phyloP scores from a whole-genome alignment of 2,113 vertebrate species.

The Seriola aureovittata region DNA sequence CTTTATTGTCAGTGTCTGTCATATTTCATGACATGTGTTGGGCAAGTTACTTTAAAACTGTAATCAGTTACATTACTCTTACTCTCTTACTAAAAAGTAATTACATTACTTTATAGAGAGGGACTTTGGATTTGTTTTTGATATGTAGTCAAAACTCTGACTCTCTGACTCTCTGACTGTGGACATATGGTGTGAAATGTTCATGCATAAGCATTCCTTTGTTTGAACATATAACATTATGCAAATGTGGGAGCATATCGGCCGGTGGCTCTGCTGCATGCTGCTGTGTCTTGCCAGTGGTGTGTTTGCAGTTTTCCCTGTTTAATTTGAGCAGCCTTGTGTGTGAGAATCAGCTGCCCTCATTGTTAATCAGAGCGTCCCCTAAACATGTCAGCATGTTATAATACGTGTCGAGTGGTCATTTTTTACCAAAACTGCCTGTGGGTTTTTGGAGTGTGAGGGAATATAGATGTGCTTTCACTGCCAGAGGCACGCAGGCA shows the following conservation, averaged over 20 bases:
- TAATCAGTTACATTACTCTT: too few relatives aligned
- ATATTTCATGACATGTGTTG: too few relatives aligned
- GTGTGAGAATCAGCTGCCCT: constrained; percentile 54
- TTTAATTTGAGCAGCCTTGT: constrained; percentile 46
- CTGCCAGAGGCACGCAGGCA: constrained; percentile 20
- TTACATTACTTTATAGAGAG: not conserved
- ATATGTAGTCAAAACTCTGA: not conserved
- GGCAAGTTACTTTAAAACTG: too few relatives aligned
- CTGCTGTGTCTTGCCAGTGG: constrained; percentile 25
- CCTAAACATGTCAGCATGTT: constrained; percentile 60
- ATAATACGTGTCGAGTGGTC: constrained; percentile 30
- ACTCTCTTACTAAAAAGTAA: too few relatives aligned
- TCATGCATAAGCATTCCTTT: constrained; percentile 10
- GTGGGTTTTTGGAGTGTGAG: constrained; percentile 9
- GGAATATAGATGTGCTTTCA: constrained; percentile 22
- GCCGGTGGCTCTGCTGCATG: constrained; percentile 13
- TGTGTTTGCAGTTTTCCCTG: constrained; percentile 57
- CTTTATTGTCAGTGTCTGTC: too few relatives aligned
- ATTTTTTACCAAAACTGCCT: constrained; percentile 14
- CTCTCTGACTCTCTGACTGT: not conserved
- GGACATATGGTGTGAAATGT: not conserved
- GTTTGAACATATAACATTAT: constrained; percentile 17
- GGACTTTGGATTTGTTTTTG: not conserved
- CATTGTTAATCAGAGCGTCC: constrained; percentile 72
- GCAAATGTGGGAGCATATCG: constrained; percentile 11